Percentiles rank a stretch among this genome's conserved stretches.
Conservation (phyloP, 2,797 vertebrate species). For the Bryconaethiops microstoma region DNA sequence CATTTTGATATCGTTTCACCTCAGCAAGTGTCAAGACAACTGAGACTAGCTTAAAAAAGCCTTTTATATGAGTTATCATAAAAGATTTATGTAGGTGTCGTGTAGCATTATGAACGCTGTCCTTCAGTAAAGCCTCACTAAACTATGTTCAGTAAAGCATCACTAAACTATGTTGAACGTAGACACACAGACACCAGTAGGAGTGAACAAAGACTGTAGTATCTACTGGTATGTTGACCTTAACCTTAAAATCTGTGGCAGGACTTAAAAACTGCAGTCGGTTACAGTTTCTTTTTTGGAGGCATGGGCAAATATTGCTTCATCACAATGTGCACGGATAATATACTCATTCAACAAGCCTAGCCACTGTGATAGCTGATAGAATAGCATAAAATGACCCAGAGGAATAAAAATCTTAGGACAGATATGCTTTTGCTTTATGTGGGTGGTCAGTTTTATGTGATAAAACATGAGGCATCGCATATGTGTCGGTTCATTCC, state of each 20-base stretch:
- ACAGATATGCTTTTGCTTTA: not conserved
- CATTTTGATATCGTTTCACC: no score
- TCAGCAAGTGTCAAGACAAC: no score
- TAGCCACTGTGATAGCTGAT: not conserved
- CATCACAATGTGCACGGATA: not conserved
- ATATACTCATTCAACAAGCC: not conserved
- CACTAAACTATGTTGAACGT: not conserved
- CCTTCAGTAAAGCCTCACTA: not conserved
- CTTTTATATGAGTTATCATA: not conserved
- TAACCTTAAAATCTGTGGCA: not conserved
- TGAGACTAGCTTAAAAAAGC: not conserved
- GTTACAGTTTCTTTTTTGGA: not conserved
- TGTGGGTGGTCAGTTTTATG: not conserved
- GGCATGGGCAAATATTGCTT: slow-evolving; percentile 12
- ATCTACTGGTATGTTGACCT: not conserved
- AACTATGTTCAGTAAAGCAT: no score
- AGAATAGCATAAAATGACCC: not conserved
- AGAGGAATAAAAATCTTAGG: not conserved
- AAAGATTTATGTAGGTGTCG: not conserved
- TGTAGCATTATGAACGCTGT: not conserved
- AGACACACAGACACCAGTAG: not conserved
- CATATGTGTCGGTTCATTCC: no score
- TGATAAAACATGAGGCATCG: no score
- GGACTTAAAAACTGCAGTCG: not conserved
- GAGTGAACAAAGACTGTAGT: not conserved